Evolutionary conservation across 2,113 vertebrate species (phyloP), one percentile per base, ranked within the genome.

Genomic region (Lipotes vexillifer): DNA sequence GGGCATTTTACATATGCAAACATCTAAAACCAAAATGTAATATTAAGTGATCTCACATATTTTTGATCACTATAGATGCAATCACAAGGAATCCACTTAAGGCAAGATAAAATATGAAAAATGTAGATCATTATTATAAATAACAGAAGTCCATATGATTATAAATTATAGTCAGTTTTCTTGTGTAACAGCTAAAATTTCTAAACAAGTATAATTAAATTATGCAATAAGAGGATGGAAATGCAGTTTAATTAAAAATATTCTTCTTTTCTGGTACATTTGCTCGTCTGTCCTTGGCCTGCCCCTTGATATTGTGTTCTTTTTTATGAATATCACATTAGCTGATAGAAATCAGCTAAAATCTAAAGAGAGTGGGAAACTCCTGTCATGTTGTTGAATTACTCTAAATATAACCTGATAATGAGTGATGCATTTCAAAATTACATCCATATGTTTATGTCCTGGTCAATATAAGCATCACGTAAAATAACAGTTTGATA

Each of bases 261-360:
- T 77, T 93, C 20, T 95, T 92, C 12, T 82, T 75, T 88, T 97
- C 18, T 65, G 8, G 1, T 68, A 90, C 21, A 72, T 86, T 85
- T 81, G 38, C 21, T 87, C 1, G 25, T 93, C 84, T 94, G 4
- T 72, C 20, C 17, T 75, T 90, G 10, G 3, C 61, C 27, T 91
- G 31, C 44, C 21, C 10, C 15, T 84, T 78, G 23, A 68, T 68
- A 72, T 33, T 90, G 10, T 68, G 1, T 68, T 77, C 41, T 96
- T 17, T 59, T 75, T 87, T 72, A 72, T 81, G 31, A 87, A 86
- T 94, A 55, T 29, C 31, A 44, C 18, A 38, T 83, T 92, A 97
- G 36, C 21, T 90, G 49, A 83, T 94, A 92, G 89, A 72, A 90
- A 83, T 95, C 59, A 93, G n/a, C n/a, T 27, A 31, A 57, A 92